Evolutionary conservation across 2,888 invertebrate species (phyloP), one percentile per base, ranked within the genome.

Genomic region (Morinoia aosen): DNA sequence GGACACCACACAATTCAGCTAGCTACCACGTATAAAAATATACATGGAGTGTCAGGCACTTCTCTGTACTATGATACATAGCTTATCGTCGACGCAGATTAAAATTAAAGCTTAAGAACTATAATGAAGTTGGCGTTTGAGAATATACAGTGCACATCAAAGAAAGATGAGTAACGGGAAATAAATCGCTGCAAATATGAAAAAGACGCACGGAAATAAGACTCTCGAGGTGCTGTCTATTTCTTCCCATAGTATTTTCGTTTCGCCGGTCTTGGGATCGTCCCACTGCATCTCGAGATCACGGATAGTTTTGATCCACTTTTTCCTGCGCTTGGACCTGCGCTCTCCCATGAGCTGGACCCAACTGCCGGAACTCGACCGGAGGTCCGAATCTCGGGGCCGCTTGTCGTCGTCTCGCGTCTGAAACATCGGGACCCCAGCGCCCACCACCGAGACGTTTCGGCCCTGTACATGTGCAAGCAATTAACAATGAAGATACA

Each of bases 201-300:
- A 98, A 97, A 98, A 98, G n/a, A 98, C 97, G 39, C 98, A 98
- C 14, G 98, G 98, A 97, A 98, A 98, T 11, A 98, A 98, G 95
- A 98, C 98, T 95, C 98, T 98, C 8, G 98, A 98, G 8, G 98
- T 97, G 97, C 98, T 98, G 97, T 98, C 98, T 96, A 98, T 98
- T 97, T 98, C 98, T 95, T 98, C 98, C 98, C 98, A 98, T 97
- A 98, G 98, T n/a, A 98, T 98, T 97, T 98, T 98, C 97, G 98
- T 98, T 97, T 98, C 98, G 5, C 98, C 98, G 0, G 96, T 97
- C 97, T 97, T 97, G 7, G 97, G 97, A 97, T 97, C 97, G 19
- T 97, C 96, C 97, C 97, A 97, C 1, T 97, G 96, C 12, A 97
- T 97, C 96, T 96, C 96, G 19, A 94, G 91, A 19, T 96, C 61